Conservation (phyloP, 2,888 invertebrate genomes). For the Nowickia ferox region DNA sequence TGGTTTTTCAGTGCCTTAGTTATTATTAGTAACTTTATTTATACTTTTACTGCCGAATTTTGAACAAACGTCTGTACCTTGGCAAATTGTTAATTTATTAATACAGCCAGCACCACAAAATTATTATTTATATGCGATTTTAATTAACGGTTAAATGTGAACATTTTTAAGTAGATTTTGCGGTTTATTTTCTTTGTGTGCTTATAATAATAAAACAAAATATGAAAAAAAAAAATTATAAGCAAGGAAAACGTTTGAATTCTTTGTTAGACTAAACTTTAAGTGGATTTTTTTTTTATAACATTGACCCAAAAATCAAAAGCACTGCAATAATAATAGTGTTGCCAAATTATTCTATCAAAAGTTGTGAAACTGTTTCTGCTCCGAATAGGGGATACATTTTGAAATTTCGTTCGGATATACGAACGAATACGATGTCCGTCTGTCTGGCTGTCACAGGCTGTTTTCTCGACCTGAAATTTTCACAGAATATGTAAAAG, state of each 20-base stretch:
- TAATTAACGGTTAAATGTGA: slow-evolving; percentile 33
- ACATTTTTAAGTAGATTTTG: slow-evolving; percentile 20
- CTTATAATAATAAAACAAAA: neutral
- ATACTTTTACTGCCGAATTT: neutral
- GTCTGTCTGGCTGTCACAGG: too few species aligned
- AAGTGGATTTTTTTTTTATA: slow-evolving; percentile 14
- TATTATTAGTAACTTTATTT: neutral
- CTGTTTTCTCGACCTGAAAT: too few species aligned
- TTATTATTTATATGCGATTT: slow-evolving; percentile 9
- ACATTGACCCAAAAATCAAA: slow-evolving; percentile 41
- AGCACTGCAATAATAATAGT: neutral
- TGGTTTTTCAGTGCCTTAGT: neutral
- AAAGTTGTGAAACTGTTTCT: too few species aligned
- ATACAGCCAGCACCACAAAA: neutral
- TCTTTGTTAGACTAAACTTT: slow-evolving; percentile 5
- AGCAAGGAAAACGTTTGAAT: slow-evolving; percentile 8
- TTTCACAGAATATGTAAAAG: too few species aligned
- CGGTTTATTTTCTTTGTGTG: slow-evolving; percentile 18
- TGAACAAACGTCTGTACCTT: neutral
- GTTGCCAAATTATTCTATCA: neutral
- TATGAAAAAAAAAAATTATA: neutral
- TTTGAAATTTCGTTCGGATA: too few species aligned
- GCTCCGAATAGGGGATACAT: too few species aligned
- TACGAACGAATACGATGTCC: too few species aligned
- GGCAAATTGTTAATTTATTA: neutral